Evolutionary conservation across 1,140 invertebrate genomes (phyloP).

Genomic region (Aphelenchoides fujianensis): DNA sequence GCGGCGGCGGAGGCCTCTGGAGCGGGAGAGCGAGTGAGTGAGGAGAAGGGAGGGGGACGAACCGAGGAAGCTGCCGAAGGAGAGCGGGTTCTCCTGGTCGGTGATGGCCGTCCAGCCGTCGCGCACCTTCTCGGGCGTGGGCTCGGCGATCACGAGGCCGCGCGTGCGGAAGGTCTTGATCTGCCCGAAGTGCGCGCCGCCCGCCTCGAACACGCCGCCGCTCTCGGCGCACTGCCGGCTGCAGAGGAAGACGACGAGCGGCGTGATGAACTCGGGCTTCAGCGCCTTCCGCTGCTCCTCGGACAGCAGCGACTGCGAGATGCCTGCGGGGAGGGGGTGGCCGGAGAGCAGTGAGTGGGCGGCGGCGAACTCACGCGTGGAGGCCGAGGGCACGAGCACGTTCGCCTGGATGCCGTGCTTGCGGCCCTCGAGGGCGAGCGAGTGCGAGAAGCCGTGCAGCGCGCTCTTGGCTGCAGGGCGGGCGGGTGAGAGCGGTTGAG

Average conservation of each 20-base stretch:
- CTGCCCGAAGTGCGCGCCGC: constrained; percentile 82
- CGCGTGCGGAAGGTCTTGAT: constrained; percentile 73
- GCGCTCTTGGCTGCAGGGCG: constrained; percentile 83
- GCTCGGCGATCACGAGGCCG: constrained; percentile 70
- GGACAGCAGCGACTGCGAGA: constrained; percentile 72
- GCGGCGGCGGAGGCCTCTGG: background rate
- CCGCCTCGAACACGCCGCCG: constrained; percentile 84
- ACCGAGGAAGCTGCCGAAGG: background rate
- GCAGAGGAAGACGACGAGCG: constrained; percentile 84
- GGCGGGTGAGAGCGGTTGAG: constrained; percentile 61
- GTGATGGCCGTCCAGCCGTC: constrained; percentile 80
- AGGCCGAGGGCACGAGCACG: constrained; percentile 72
- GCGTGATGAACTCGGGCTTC: constrained; percentile 86
- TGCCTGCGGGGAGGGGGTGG: background rate
- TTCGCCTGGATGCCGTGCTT: constrained; percentile 90
- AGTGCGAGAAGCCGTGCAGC: constrained; percentile 83
- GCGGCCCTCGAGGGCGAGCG: constrained; percentile 83
- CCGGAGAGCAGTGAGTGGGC: constrained; percentile 74
- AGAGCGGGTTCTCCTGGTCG: constrained; percentile 64
- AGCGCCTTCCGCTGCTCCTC: constrained; percentile 69
- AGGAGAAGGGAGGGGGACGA: too few species aligned
- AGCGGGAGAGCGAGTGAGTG: background rate
- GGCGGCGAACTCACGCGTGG: background rate
- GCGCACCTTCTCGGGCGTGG: constrained; percentile 68
- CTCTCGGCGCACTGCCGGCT: constrained; percentile 83